Evolutionary conservation across 2,113 vertebrate genomes (phyloP), one percentile per base, ranked within the genome.

Genomic region (human): DNA sequence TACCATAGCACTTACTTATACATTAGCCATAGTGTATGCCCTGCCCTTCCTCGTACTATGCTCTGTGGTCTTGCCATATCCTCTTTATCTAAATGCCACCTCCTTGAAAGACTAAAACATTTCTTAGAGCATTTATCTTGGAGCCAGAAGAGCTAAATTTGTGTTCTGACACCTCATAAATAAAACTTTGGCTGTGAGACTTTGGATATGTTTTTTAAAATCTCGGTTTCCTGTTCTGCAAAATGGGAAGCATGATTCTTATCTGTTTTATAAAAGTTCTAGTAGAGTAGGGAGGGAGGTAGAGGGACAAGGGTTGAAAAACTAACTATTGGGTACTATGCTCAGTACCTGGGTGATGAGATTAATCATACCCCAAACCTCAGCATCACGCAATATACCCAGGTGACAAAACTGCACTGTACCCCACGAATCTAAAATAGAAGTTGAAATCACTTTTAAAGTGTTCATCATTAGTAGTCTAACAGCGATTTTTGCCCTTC

Each of bases 161-260:
- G 30, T 30, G 11, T 72, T 45, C 43, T 43, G 70, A n/a, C 4
- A 20, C 27, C 30, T 95, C 72, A 73, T 1, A 17, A 55, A 68
- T 75, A 88, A 94, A 59, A 48, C 50, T 85, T 48, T 66, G 64
- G 76, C 50, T 50, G 35, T 72, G n/a, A 68, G 68, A 84, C 38
- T 50, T 68, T 32, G 25, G 59, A 12, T 16, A 13, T 18, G 11
- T 40, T 84, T 68, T 79, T 96, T 61, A 64, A 94, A 93, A 68
- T 66, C 85, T 66, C 88, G 25, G 87, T 72, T 93, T 94, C 50
- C 38, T 84, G 3, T 90, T 84, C 84, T 95, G 32, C 32, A 93
- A 45, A 93, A 78, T 81, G 81, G 90, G 70, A 89, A 35, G 22
- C 45, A 61, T 16, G 64, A 57, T 70, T 85, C 40, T 48, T 80